A percentile compares a stretch with the other conserved stretches of the same genome.
Evolutionary conservation across 2,113 vertebrate species (phyloP).

Genomic region (Mustelus asterias): DNA sequence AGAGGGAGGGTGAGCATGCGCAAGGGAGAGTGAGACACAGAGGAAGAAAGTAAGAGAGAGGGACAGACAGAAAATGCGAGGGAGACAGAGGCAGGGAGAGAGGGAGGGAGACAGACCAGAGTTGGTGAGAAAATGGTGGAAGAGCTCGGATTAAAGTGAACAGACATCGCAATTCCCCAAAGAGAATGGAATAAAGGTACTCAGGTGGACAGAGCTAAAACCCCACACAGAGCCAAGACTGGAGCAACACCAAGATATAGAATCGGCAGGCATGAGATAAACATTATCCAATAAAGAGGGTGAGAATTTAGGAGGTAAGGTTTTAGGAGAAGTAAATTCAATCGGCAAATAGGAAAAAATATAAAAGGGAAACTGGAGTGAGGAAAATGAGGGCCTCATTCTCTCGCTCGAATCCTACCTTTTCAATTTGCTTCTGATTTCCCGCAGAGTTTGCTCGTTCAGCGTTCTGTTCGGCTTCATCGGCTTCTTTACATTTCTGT

Average conservation of each 20-base stretch:
- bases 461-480: slow-evolving; percentile 69
- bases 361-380: background rate
- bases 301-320: background rate
- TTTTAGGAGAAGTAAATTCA: background rate
- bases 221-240: background rate
- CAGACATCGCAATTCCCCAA: background rate
- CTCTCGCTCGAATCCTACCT: slow-evolving; percentile 55
- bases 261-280: background rate
- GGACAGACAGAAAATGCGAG: background rate
- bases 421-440: slow-evolving; percentile 80
- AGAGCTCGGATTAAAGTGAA: background rate
- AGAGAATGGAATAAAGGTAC: background rate
- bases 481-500: slow-evolving; percentile 80
- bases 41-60: too few relatives aligned
- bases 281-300: background rate
- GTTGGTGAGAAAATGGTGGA: background rate
- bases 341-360: background rate
- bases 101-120: background rate
- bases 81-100: background rate
- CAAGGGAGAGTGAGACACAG: background rate
- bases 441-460: slow-evolving; percentile 57
- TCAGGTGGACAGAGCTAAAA: background rate
- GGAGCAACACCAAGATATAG: background rate
- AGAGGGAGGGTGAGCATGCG: background rate
- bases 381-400: too few relatives aligned